Evolutionary conservation across 2,888 invertebrate genomes (phyloP), one percentile per base, ranked within the genome.

Genomic region (Synergus gifuensis): DNA sequence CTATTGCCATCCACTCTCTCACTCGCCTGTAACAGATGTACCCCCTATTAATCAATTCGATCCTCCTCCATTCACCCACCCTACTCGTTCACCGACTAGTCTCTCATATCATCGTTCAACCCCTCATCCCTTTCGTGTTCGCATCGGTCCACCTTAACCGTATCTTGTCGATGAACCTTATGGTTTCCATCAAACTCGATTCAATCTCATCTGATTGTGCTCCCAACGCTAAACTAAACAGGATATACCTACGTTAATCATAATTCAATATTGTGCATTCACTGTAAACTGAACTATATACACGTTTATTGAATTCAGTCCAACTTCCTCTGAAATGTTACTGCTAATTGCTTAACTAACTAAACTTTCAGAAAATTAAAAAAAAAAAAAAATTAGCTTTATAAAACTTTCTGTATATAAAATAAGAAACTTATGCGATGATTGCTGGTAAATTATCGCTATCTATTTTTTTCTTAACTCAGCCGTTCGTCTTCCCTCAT

Each of bases 31-130:
- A 91, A 91, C 91, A 90, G 91, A 90, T 91, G 91, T 91, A 91
- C 91, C 89, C 90, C 88, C 90, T 90, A 91, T 91, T 91, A 91
- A 91, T 91, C 91, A 91, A 90, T 88, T 89, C 88, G 85, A 85
- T 87, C 88, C 87, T 88, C 85, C 82, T 82, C 80, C 85, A 83
- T 82, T 85, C 85, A 87, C 81, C 82, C 83, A 81, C 83, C 80
- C 83, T 78, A 79, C 79, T 84, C 85, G 77, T 82, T 83, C 81
- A 78, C 79, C 81, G 77, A 81, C 84, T 84, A 84, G 85, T 87
- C 87, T 86, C 86, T 86, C 87, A 86, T 89, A 88, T 89, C 89
- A 88, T 89, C 87, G 88, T 85, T 88, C 88, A 88, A 87, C 87
- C 87, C 86, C 81, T 82, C 79, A 58, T 79, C 83, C 82, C 82